A percentile compares a stretch with the other conserved stretches of the same genome.
These are phyloP conservation scores for Timandra comae DNA, from an alignment of 2,888 invertebrate species.

Conservation along the genomic window DNA sequence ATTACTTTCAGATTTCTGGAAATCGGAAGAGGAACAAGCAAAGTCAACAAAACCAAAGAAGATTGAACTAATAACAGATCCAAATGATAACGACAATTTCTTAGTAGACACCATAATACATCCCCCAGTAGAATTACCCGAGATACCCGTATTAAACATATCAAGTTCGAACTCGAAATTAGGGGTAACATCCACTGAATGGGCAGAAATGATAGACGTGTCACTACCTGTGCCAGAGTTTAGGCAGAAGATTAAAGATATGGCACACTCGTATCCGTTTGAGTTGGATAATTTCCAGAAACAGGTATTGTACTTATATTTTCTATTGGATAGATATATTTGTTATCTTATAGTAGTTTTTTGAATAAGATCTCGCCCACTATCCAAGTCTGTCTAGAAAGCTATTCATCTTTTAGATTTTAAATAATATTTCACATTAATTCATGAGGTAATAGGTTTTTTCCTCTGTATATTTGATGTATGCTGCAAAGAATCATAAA, in stretches of 20 bases:
- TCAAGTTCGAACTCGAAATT: constrained; percentile 65
- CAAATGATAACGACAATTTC: constrained; percentile 52
- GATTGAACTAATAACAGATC: constrained; percentile 29
- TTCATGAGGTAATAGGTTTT: too few relatives aligned
- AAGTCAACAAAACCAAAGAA: constrained; percentile 31
- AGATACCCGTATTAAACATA: constrained; percentile 82
- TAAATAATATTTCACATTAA: too few relatives aligned
- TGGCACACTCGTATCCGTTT: constrained; percentile 92
- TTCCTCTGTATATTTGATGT: too few relatives aligned
- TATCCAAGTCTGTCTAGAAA: too few relatives aligned
- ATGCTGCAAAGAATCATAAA: too few relatives aligned
- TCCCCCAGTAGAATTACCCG: constrained; percentile 55
- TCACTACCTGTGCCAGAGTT: constrained; percentile 89
- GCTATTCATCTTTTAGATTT: too few relatives aligned
- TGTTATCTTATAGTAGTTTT: too few relatives aligned
- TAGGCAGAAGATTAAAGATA: constrained; percentile 85
- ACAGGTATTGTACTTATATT: too few relatives aligned
- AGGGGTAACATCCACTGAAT: constrained; percentile 80
- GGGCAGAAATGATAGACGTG: constrained; percentile 93
- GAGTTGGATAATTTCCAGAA: constrained; percentile 98
- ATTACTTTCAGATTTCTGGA: constrained; percentile 54
- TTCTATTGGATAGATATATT: too few relatives aligned
- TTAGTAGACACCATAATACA: constrained; percentile 54
- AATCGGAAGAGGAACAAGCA: constrained; percentile 48
- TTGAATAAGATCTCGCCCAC: too few relatives aligned